Base-by-base conservation (phyloP, 2,797 vertebrate species). In the Sciurus carolinensis region DNA sequence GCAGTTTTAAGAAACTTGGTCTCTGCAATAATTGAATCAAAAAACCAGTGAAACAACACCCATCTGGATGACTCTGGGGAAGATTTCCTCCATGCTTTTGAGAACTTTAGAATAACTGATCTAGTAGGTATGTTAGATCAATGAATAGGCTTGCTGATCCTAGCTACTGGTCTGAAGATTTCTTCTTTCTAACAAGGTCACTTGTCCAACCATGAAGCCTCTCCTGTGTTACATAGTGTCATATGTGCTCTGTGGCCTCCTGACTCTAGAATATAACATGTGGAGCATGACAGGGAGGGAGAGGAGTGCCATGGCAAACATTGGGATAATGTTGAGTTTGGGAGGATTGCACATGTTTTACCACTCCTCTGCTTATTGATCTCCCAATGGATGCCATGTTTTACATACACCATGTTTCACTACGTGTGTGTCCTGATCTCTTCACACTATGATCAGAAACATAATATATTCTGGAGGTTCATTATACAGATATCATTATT, bases 401-500 rank as follows among this genome's bases (percentile, higher is more conserved):
- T 91, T 36, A 75, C 47, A 77, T n/a, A 33, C 1, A 64, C 52
- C 26, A 67, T n/a, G 30, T 85, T 24, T 91, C 36, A 82, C 64
- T 72, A 79, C 44, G 30, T 71, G 10, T 73, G 18, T 69, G n/a
- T 88, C 77, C 36, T 67, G 59, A 88, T 86, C 30, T 64, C 54
- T 86, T 91, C 57, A 47, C 26, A 50, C 47, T 26, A 79, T 28
- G 20, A 14, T 85, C 47, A 95, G 92, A 84, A 93, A 85, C 10
- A 67, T 81, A 44, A 59, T 62, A 67, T 62, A 69, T 80, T 69
- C 79, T 57, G 62, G 73, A 94, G 44, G 54, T 42, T 93, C 36
- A 76, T 87, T 52, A 90, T 87, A 54, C 13, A 94, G 97, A 66
- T 62, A 39, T 17, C 92, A 97, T 98, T 97, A 97, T 98, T 96